Evolutionary conservation across 2,113 vertebrate species (phyloP).

Genomic region (Cygnus buccinator): DNA sequence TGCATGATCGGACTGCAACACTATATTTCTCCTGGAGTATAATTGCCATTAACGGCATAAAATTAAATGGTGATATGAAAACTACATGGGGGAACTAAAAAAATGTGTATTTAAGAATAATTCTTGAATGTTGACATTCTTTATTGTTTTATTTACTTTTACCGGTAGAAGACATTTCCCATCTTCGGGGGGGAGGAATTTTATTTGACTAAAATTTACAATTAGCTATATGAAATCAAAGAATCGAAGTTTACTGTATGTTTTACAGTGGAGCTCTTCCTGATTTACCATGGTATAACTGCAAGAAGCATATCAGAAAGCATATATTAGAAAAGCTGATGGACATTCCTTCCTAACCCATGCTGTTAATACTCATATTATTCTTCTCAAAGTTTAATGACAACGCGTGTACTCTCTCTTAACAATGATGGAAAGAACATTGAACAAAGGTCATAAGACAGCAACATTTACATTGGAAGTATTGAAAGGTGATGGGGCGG

Average conservation of each 20-base stretch:
- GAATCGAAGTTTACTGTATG: not conserved
- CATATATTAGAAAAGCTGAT: not conserved
- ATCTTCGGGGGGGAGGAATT: not conserved
- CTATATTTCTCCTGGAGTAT: not conserved
- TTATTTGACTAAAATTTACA: not conserved
- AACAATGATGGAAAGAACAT: not conserved
- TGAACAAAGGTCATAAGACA: not conserved
- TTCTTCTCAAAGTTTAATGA: not conserved
- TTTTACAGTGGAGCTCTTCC: not conserved
- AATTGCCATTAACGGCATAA: not conserved
- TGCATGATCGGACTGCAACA: not conserved
- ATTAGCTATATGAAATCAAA: not conserved
- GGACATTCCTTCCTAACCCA: not conserved
- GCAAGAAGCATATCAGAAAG: not conserved
- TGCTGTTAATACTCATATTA: not conserved
- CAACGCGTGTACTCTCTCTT: not conserved
- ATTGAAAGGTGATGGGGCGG: not conserved
- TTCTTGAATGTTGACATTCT: not conserved
- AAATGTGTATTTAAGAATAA: not conserved
- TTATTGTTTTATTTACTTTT: not conserved
- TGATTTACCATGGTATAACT: accelerated
- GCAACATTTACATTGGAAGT: not conserved
- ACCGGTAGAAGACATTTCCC: not conserved
- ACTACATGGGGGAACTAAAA: not conserved
- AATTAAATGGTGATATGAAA: not conserved